phyloP scores from a whole-genome alignment of 2,113 vertebrate species.

The Thalassarche chlororhynchos region DNA sequence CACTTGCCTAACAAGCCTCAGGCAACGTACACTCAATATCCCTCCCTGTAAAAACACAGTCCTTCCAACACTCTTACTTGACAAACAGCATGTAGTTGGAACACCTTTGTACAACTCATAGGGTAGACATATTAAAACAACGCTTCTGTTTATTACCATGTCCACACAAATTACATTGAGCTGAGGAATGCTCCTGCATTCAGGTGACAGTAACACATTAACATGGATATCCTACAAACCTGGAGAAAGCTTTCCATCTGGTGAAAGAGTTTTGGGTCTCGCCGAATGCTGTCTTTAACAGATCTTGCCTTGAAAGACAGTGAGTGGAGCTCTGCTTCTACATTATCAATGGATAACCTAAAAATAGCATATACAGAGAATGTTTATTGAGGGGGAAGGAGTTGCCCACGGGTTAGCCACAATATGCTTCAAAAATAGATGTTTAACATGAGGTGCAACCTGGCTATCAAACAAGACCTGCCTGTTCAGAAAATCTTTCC shows the following conservation, averaged over 20 bases:
- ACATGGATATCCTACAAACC: slow-evolving; percentile 71
- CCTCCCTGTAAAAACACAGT: slow-evolving; percentile 29
- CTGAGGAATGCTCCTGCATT: not conserved
- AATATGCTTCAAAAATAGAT: not conserved
- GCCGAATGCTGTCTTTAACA: slow-evolving; percentile 86
- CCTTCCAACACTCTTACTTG: slow-evolving; percentile 6
- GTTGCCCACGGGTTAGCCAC: not conserved
- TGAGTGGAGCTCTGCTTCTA: slow-evolving; percentile 87
- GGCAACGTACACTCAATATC: slow-evolving; percentile 8
- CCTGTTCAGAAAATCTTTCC: not conserved
- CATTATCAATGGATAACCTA: slow-evolving; percentile 92
- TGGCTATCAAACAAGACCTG: slow-evolving; percentile 24
- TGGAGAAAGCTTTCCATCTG: slow-evolving; percentile 92
- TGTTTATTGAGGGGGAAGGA: not conserved
- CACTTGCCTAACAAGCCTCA: not conserved
- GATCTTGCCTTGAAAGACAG: slow-evolving; percentile 84
- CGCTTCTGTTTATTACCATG: not conserved
- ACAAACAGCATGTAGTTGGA: not conserved
- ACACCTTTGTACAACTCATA: not conserved
- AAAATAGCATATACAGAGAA: slow-evolving; percentile 13
- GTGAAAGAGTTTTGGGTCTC: slow-evolving; percentile 83
- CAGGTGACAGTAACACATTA: not conserved
- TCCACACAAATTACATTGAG: not conserved
- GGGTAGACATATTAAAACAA: not conserved
- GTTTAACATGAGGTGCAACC: not conserved